Evolutionary conservation across 2,113 vertebrate genomes (phyloP), one percentile per base, ranked within the genome.

Genomic region (Ciconia boyciana): DNA sequence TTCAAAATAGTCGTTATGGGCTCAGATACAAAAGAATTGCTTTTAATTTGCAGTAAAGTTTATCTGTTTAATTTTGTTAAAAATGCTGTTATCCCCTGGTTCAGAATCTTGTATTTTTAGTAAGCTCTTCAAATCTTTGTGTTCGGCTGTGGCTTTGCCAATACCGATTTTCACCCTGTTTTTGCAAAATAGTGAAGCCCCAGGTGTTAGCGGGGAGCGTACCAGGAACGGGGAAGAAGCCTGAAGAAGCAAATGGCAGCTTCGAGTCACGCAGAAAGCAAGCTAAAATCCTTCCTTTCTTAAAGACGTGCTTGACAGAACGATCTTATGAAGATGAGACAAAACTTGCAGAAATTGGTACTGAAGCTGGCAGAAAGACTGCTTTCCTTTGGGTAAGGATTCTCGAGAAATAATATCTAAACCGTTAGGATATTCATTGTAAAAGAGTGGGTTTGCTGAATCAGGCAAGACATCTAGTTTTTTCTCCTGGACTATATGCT

Each of bases 1-100:
- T 96, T 96, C 93, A 96, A 96, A 97, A 97, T 93, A 90, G 81
- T 96, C 69, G 80, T 96, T 92, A 62, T 83, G 93, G 83, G 74
- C 86, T 93, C 51, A 61, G 83, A 94, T 80, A 64, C 77, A 93
- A 97, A 71, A 87, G 77, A 86, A 68, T 94, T 90, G 93, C 77
- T 96, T 97, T 75, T 70, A 92, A 86, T 92, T 94, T 97, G 60
- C 55, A 75, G 82, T 72, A 52, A 80, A 87, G 72, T 87, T 89
- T 87, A 88, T 97, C 96, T 96, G 58, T 85, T 95, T 51, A 48
- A 54, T 95, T 97, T 79, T 94, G 55, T 80, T 83, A 3, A 55
- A 95, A 93, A 62, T 83, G 15, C 29, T 94, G 32, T 77, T 95
- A 54, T 68, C 68, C 8, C 4, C 4, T 58, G 52, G 25, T 44